Evolutionary conservation across 1,140 invertebrate species (phyloP), one percentile per base, ranked within the genome.

Genomic region (Pseudomyrmex concolor): DNA sequence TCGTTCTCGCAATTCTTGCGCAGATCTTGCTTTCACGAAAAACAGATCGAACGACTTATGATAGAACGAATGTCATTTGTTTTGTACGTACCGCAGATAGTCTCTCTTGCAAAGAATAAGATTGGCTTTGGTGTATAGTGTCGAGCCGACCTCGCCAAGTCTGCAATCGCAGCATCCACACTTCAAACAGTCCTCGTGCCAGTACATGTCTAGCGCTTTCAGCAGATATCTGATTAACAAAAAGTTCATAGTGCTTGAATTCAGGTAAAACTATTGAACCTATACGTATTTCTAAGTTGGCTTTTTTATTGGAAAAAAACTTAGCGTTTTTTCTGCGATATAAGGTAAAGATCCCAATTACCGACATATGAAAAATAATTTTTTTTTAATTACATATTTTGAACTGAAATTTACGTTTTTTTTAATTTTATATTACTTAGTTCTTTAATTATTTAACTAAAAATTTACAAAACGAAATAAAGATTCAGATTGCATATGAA

Each of bases 171-270:
- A 99, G 93, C 98, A 98, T 43, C 97, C 97, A 90, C 98, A 99
- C 92, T 98, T 98, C 48, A 99, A 95, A 91, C 98, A 99, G 92
- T 98, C 98, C 91, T 99, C 98, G 93, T 99, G 98, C 98, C 98
- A 99, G 92, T 96, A 97, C 92, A 98, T 95, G 90, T 99, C 97
- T 90, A 98, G 94, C 0, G 97, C 97, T 89, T 97, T 97, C 60
- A 97, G 94, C 4, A 97, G 95, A 91, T 96, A 97, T 88, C 97
- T 94, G 60, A 7, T 66, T 64, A 43, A 68, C 8, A 66, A 59
- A 66, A 59, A 3, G 22, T n/a, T 55, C 19, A 2, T 50, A 17
- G 7, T n/a, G 12, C 55, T 55, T 45, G 5, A 13, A 22, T 74
- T 15, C 55, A 25, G 54, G 4, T 12, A 0, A 43, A 17, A n/a